Percentiles rank a stretch among this genome's conserved stretches.
Evolutionary conservation across 2,113 vertebrate genomes (phyloP).

Genomic region (Malaclemys terrapin): DNA sequence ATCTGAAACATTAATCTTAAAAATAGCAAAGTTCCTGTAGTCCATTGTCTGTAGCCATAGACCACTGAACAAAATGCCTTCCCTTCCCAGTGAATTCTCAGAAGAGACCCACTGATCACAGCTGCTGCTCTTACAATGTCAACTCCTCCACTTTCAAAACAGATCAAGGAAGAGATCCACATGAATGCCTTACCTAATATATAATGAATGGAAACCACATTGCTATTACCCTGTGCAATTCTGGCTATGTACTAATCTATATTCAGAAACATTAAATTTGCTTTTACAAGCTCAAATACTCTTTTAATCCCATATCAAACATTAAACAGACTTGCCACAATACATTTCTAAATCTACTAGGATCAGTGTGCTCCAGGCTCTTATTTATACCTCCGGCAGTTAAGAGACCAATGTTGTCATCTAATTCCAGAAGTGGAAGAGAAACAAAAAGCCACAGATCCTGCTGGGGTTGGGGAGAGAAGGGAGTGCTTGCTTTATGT

Average conservation of each 20-base stretch:
- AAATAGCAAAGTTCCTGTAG: not conserved
- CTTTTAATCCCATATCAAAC: not conserved
- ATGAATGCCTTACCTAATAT: not conserved
- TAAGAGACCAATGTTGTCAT: not conserved
- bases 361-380: not conserved
- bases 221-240: not conserved
- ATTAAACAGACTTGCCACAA: not conserved
- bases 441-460: not conserved
- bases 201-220: not conserved
- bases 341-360: not conserved
- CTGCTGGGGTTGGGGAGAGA: not conserved
- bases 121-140: not conserved
- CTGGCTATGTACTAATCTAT: not conserved
- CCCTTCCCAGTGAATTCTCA: not conserved
- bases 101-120: not conserved
- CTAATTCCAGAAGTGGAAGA: not conserved
- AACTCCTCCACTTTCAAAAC: not conserved
- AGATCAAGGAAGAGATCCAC: not conserved
- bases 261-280: not conserved
- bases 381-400: not conserved
- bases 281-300: not conserved
- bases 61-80: not conserved
- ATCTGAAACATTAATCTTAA: not conserved
- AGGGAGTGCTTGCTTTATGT: not conserved
- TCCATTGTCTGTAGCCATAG: not conserved